phyloP scores from a whole-genome alignment of 92 coral and sea anemone species.

The Porites cylindrica region DNA sequence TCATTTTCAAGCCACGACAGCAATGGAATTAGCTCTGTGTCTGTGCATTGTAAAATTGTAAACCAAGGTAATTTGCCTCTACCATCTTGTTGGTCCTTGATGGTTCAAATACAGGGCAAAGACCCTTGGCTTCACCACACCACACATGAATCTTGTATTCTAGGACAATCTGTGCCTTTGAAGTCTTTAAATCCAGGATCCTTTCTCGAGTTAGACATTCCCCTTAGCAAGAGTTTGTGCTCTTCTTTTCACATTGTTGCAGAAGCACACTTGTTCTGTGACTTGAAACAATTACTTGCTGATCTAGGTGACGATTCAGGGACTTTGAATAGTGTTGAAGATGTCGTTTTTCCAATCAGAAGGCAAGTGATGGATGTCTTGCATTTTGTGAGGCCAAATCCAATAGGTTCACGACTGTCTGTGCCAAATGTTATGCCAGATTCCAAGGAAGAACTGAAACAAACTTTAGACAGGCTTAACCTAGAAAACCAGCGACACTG shows the following conservation, averaged over 20 bases:
- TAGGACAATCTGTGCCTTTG: slow-evolving; percentile 28
- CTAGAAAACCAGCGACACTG: background rate
- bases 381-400: slow-evolving; percentile 20
- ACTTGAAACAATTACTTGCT: slow-evolving; percentile 36
- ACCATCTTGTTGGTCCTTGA: slow-evolving; percentile 36
- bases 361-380: slow-evolving; percentile 17
- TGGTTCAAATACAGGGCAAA: slow-evolving; percentile 34
- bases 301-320: background rate
- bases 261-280: slow-evolving; percentile 29
- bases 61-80: slow-evolving; percentile 33
- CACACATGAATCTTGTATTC: background rate
- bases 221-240: slow-evolving; percentile 13
- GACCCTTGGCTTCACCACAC: slow-evolving; percentile 23
- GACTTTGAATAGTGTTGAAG: background rate
- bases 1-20: background rate
- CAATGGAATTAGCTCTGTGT: background rate
- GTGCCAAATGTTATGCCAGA: background rate
- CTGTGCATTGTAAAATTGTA: slow-evolving; percentile 34
- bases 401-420: background rate
- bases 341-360: slow-evolving; percentile 19
- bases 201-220: slow-evolving; percentile 25
- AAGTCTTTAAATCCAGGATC: slow-evolving; percentile 17
- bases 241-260: slow-evolving; percentile 27
- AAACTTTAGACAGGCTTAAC: slow-evolving; percentile 20
- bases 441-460: slow-evolving; percentile 17